Conservation (phyloP, 2,888 invertebrate genomes). For the Leucoma salicis region DNA sequence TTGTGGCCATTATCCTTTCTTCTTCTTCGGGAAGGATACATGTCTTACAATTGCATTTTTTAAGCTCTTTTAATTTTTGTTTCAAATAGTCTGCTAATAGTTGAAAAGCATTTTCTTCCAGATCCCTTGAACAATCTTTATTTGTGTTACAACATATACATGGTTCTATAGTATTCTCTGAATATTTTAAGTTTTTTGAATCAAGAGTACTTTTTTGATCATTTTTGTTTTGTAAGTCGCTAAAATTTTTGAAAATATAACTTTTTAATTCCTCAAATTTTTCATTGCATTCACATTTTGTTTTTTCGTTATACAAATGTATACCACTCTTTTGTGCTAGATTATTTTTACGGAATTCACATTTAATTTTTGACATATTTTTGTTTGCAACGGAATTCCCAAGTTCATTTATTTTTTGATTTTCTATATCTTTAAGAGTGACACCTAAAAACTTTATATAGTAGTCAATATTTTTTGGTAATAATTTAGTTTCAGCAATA, state of each 20-base stretch:
- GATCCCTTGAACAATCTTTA: conserved; percentile 48
- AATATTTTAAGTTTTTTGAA: neutral
- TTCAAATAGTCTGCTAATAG: conserved; percentile 63
- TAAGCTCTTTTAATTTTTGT: conserved; percentile 55
- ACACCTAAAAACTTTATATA: conserved; percentile 66
- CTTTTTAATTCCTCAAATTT: conserved; percentile 35
- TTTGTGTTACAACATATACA: conserved; percentile 55
- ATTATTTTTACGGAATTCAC: neutral
- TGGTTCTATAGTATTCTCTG: conserved; percentile 21
- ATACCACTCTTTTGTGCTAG: conserved; percentile 3
- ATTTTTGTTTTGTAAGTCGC: conserved; percentile 18
- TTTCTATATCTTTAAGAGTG: conserved; percentile 50
- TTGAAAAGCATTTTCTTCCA: conserved; percentile 66
- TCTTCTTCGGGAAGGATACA: conserved; percentile 52
- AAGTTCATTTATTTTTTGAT: conserved; percentile 11
- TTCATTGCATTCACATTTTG: neutral
- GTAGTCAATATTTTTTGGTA: conserved; percentile 43
- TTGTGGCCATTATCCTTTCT: conserved; percentile 50
- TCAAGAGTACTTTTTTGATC: neutral
- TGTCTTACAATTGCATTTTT: conserved; percentile 40
- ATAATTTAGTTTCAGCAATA: conserved; percentile 25
- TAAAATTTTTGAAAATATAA: conserved; percentile 20
- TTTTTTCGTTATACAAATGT: neutral
- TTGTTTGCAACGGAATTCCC: neutral
- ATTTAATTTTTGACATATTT: neutral